Evolutionary conservation across 2,888 invertebrate genomes (phyloP), one percentile per base, ranked within the genome.

Genomic region (Hermaeophaga mercurialis): DNA sequence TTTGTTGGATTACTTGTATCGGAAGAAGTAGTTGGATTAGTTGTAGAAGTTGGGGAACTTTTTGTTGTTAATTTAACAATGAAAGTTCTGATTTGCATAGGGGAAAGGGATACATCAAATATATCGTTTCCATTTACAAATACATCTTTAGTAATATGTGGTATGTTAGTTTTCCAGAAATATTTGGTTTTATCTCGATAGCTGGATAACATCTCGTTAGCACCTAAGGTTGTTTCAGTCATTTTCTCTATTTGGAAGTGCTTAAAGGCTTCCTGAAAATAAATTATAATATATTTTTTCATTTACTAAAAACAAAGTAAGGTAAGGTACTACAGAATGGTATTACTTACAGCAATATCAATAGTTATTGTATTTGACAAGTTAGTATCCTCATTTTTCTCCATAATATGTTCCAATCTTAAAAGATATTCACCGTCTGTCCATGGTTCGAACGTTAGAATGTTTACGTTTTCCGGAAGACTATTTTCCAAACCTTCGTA

Each of bases 381-480:
- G 1, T 24, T 19, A 8, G 15, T 19, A 33, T 57, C 56, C 11
- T 57, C 61, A 5, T 45, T 17, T 31, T 58, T 62, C 33, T 68
- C 70, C 54, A 69, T 65, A 36, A 66, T 46, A 72, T 93, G 90
- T 66, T 93, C 93, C 0, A 93, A 73, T 14, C 93, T 80, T 33
- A 68, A 28, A 31, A 68, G 53, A 24, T 56, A 65, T 6, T 57
- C 53, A 0, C 79, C 77, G 9, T 73, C 78, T 41, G 3, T 80
- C 87, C 89, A 90, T 0, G 90, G 89, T 66, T 94, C 93, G 38
- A 93, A 70, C 0, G 91, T 91, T 8, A 94, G 75, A 39, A 94
- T 75, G 69, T 91, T 87, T 0, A 93, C 76, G 33, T 89, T 88
- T 19, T 79, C 74, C 0, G 91, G 90, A 1, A 93, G 70, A 0